A percentile compares a stretch with the other conserved stretches of the same genome.
phyloP scores from a whole-genome alignment of 2,113 vertebrate species.

The Halichoeres trimaculatus region DNA sequence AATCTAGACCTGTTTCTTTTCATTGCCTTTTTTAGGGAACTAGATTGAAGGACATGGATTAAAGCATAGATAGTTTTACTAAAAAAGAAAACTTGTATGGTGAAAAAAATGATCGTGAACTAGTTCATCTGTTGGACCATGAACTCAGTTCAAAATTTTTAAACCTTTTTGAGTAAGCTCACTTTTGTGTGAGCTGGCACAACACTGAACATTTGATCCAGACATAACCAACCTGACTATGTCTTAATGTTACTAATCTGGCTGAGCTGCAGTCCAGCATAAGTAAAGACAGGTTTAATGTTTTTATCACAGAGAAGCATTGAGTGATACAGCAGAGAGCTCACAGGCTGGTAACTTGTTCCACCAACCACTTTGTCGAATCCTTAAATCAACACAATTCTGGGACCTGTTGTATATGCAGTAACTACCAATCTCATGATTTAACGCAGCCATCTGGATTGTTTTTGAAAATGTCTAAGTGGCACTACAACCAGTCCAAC shows the following conservation, averaged over 20 bases:
- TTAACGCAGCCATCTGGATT: not conserved
- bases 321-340: not conserved
- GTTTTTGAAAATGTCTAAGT: not conserved
- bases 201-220: too few species aligned
- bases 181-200: too few species aligned
- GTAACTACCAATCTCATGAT: not conserved
- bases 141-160: too few species aligned
- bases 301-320: not conserved
- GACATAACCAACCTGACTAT: not conserved
- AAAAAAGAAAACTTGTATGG: too few species aligned
- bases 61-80: too few species aligned
- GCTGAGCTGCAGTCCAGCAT: not conserved
- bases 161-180: too few species aligned
- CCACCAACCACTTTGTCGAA: not conserved
- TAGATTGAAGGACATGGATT: too few species aligned
- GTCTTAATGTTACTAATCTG: not conserved
- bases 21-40: too few species aligned
- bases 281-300: not conserved
- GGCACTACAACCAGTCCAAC: not conserved
- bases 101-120: too few species aligned
- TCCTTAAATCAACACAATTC: too few species aligned
- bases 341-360: not conserved
- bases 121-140: too few species aligned
- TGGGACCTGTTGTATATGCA: not conserved
- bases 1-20: too few species aligned